Evolutionary conservation across 92 coral and sea anemone genomes (phyloP), one percentile per base, ranked within the genome.

Genomic region (Epizoanthus scotinus): DNA sequence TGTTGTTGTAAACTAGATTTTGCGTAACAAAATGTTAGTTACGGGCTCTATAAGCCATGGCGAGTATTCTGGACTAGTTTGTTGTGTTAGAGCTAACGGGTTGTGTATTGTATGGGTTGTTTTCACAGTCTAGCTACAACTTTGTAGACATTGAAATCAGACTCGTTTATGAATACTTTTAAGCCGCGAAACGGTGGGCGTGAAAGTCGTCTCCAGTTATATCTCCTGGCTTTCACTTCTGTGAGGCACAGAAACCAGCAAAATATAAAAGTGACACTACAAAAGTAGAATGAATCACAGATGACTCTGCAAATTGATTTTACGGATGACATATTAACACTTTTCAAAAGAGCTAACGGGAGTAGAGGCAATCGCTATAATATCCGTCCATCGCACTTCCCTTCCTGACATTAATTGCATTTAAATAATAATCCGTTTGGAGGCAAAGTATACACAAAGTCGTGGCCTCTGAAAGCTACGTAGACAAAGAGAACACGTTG

Each of bases 401-500:
- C 68, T 86, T 85, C 71, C 75, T 54, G 72, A 40, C 67, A 83
- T 92, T 92, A 89, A 92, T 93, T 81, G 84, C 88, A 83, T 90
- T 83, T 81, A 83, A 90, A 90, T 87, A 89, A 87, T 88, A 90
- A 90, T 90, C 89, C 72, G 78, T 84, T 84, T 87, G 74, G 83
- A 87, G 77, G 90, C 84, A 84, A 90, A 92, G 77, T 78, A 90
- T 85, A 83, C 90, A 84, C 73, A 85, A 67, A 86, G 59, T 74
- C 72, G 71, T 61, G 87, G 74, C 59, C 87, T 83, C 84, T 79
- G 79, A 82, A 84, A 62, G 88, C 91, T 72, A 79, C 82, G 74
- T 63, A 74, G 68, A 92, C 97, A 92, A 92, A 72, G 90, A 86
- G 63, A 77, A 82, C 97, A 92, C 97, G 94, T 89, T 89, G 74